These are phyloP conservation scores for Uria lomvia DNA, from an alignment of 2,113 vertebrate species.

Conservation along the genomic window DNA sequence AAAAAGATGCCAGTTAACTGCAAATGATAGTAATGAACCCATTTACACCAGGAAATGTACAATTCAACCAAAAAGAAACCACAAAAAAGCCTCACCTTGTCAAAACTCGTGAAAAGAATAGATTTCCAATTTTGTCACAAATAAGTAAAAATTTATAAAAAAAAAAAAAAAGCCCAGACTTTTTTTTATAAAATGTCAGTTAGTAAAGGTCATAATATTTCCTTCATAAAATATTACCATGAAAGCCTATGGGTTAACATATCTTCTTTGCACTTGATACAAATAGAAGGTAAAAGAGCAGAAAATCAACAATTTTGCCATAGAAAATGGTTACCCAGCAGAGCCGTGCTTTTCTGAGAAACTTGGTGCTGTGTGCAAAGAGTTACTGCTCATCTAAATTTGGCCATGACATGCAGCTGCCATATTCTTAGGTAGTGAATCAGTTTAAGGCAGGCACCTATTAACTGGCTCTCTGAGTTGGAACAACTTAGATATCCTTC, in stretches of 20 bases:
- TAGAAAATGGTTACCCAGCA: neutral
- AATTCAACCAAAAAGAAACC: neutral
- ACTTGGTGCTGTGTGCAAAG: neutral
- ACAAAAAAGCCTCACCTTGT: neutral
- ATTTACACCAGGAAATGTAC: neutral
- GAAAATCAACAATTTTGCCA: neutral
- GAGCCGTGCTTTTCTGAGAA: neutral
- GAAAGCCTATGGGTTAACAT: neutral
- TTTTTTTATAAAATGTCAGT: neutral
- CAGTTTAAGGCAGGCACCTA: neutral
- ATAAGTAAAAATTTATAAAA: neutral
- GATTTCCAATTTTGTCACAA: neutral
- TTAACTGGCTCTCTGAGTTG: neutral
- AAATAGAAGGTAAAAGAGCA: neutral
- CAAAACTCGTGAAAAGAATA: neutral
- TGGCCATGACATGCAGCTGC: neutral
- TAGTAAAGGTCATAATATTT: neutral
- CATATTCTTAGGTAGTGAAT: neutral
- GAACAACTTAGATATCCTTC: neutral
- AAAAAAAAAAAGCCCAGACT: rapidly evolving
- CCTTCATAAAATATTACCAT: neutral
- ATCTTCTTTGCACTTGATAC: neutral
- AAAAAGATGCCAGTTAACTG: neutral
- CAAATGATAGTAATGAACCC: neutral
- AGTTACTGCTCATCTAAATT: neutral